phyloP scores from a whole-genome alignment of 2,797 vertebrate genomes.

The Halcyon smyrnensis region DNA sequence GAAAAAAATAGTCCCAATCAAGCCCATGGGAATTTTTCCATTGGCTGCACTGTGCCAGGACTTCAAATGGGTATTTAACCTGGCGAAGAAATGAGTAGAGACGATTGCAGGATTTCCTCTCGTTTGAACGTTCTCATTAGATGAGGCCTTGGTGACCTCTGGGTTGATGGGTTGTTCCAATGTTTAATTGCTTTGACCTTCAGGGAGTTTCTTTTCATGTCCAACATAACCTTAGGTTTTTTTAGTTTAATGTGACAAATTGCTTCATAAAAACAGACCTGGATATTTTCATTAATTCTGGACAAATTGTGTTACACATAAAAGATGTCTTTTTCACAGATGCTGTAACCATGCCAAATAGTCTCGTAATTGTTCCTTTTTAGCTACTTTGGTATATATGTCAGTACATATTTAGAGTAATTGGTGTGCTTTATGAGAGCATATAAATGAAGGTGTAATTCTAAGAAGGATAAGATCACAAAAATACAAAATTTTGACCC shows the following conservation, averaged over 20 bases:
- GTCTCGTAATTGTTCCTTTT: slow-evolving; percentile 38
- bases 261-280: slow-evolving; percentile 65
- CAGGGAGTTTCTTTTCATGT: slow-evolving; percentile 71
- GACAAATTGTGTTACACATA: slow-evolving; percentile 64
- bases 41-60: slow-evolving; percentile 25
- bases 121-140: slow-evolving; percentile 70
- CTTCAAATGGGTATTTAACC: slow-evolving; percentile 69
- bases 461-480: background rate
- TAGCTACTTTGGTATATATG: slow-evolving; percentile 25
- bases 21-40: slow-evolving; percentile 41
- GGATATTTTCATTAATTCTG: slow-evolving; percentile 71
- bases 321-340: slow-evolving; percentile 63
- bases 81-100: slow-evolving; percentile 54
- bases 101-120: slow-evolving; percentile 59
- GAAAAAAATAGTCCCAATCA: background rate
- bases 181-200: slow-evolving; percentile 73
- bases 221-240: slow-evolving; percentile 60
- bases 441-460: background rate
- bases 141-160: slow-evolving; percentile 52
- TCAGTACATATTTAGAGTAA: slow-evolving; percentile 25
- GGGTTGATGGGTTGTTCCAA: slow-evolving; percentile 64
- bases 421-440: background rate
- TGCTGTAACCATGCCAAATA: slow-evolving; percentile 50
- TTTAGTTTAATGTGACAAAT: slow-evolving; percentile 72
- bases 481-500: background rate